Conservation (phyloP, 2,113 vertebrate genomes). For the Heterocephalus glaber region DNA sequence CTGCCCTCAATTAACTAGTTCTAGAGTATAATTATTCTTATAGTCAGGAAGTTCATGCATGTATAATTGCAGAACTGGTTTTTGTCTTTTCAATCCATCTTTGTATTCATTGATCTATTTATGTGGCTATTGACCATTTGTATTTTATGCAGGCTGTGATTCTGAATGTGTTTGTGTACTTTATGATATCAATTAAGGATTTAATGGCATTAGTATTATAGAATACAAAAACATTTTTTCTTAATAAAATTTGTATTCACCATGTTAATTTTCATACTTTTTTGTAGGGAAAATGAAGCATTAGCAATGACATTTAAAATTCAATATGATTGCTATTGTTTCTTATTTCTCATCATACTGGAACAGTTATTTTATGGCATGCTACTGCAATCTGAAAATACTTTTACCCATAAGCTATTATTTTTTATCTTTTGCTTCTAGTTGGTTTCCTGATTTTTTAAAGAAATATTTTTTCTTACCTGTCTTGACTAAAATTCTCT, state of each 20-base stretch:
- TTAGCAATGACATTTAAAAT: constrained; percentile 55
- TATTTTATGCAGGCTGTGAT: constrained; percentile 67
- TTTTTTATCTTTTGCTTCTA: constrained; percentile 43
- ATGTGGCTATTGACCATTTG: constrained; percentile 30
- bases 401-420: constrained; percentile 9
- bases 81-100: constrained; percentile 71
- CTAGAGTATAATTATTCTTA: constrained; percentile 74
- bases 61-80: constrained; percentile 65
- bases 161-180: constrained; percentile 35
- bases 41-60: constrained; percentile 74
- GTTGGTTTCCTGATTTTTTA: neutral
- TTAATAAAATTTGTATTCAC: constrained; percentile 45
- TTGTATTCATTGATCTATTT: constrained; percentile 77
- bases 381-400: constrained; percentile 11
- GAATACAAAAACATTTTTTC: constrained; percentile 52
- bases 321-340: neutral
- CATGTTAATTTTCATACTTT: constrained; percentile 47
- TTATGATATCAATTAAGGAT: constrained; percentile 53
- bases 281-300: constrained; percentile 48
- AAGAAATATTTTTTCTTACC: neutral
- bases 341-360: constrained; percentile 19
- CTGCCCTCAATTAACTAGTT: constrained; percentile 70
- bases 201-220: constrained; percentile 8
- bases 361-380: constrained; percentile 37
- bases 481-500: constrained; percentile 33